Base-by-base conservation (phyloP, 1,140 invertebrate species). In the Samia ricini region DNA sequence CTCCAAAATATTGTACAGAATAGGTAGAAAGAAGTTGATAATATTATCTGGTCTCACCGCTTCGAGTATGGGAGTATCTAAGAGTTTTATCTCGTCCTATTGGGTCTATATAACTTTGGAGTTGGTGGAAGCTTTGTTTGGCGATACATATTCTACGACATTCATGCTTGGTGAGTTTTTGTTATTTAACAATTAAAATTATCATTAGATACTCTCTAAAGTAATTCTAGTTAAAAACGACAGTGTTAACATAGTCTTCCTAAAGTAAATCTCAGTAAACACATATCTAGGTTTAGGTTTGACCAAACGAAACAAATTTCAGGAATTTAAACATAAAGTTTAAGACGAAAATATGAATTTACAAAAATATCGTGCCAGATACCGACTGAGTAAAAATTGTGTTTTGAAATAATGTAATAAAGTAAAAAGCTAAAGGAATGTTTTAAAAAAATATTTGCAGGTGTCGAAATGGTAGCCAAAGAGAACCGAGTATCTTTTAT, bases 11-110 rank as follows among this genome's bases (percentile, higher is more conserved):
- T 19, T 52, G 74, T 69, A 52, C 42, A 84, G 81, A 42, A 65
- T 80, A 7, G 79, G 81, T 33, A 74, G 81, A 55, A 84, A 82
- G 59, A 71, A 74, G 21, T 60, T 76, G 6, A 71, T 77, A 10
- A 69, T 78, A 8, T 73, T 79, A 21, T 64, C 72, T 6, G 81
- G 81, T 10, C 22, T 83, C 2, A 64, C 72, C 0, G 74, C 74
- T 5, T 72, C 70, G 6, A 48, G 74, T 15, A 73, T 78, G 50
- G 83, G 81, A 6, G 26, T 77, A n/a, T 69, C 66, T 8, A 79
- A 76, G 55, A 82, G 77, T 65, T 76, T 76, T 48, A 70, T 76
- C 5, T 71, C 36, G 26, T 68, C 69, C 3, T 83, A 85, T 51
- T 61, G 57, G 60, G n/a, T 69, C 6, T 78, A 70, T 42, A 65